phyloP scores from a whole-genome alignment of 2,888 invertebrate genomes.

The Habroteleia sp. region DNA sequence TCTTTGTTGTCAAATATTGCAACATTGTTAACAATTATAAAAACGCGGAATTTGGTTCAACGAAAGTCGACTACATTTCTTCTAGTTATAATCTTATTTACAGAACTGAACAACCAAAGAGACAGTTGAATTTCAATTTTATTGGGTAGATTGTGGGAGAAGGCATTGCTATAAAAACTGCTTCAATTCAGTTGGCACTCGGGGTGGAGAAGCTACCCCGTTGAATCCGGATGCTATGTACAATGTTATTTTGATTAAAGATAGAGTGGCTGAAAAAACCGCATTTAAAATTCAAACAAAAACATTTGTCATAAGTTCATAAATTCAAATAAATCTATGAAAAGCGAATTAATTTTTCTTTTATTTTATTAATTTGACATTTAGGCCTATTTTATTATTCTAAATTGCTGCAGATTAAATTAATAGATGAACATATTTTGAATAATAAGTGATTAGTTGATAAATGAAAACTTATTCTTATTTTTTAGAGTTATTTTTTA shows the following conservation, averaged over 20 bases:
- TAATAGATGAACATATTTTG: no score
- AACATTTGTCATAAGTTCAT: no score
- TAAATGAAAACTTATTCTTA: no score
- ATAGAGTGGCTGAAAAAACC: no score
- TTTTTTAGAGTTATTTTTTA: no score
- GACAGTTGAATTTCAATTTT: slow-evolving; percentile 6
- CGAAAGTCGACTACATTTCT: slow-evolving; percentile 3
- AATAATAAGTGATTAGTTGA: no score
- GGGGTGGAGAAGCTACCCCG: slow-evolving; percentile 21
- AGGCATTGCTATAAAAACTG: slow-evolving; percentile 27
- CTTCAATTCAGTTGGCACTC: slow-evolving; percentile 40
- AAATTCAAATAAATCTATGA: no score
- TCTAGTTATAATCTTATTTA: slow-evolving; percentile 8
- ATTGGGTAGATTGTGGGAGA: slow-evolving; percentile 9
- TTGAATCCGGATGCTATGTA: slow-evolving; percentile 17
- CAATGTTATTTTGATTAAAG: slow-evolving; percentile 18
- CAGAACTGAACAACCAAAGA: slow-evolving; percentile 6
- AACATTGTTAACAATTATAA: slow-evolving; percentile 40
- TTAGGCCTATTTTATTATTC: no score
- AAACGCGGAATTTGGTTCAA: slow-evolving; percentile 17
- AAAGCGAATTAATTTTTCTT: no score
- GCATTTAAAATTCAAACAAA: no score
- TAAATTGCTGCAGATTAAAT: no score
- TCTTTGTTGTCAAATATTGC: slow-evolving; percentile 23
- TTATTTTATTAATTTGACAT: no score